Percentiles rank a stretch among this genome's conserved stretches.
Conservation (phyloP, 2,113 vertebrate species). For the mouse (Mus musculus) region GRCm39 chr2:172948001-172948500, state of each 20-base stretch:
- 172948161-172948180: background rate
- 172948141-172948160: background rate
- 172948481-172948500: background rate
- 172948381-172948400: accelerated
- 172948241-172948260: accelerated
- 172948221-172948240: background rate
- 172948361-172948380: background rate
- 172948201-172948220: no score
- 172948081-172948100: accelerated
- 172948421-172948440: background rate
- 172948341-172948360: background rate
- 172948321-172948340: background rate
- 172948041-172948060: background rate
- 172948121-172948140: background rate
- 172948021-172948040: background rate
- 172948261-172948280: background rate
- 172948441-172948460: background rate
- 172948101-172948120: background rate
- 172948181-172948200: background rate
- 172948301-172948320: background rate
- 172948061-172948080: accelerated
- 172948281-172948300: background rate
- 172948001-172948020: no score
- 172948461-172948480: background rate
- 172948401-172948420: background rate